These are phyloP conservation scores for Epinotia ramella DNA, from an alignment of 2,888 invertebrate genomes.

Conservation along the genomic window DNA sequence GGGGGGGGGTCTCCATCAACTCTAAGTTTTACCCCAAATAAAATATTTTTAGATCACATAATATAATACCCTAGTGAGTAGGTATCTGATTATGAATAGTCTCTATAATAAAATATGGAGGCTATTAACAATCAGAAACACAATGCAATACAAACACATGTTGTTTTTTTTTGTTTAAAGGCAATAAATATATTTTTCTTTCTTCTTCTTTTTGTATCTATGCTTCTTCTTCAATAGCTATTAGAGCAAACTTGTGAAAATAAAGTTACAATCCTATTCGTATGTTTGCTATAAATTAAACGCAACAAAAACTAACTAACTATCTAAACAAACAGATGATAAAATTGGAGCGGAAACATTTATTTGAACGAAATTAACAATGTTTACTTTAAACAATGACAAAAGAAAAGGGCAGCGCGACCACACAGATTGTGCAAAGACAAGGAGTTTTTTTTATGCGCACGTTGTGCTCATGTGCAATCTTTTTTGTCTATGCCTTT, in stretches of 20 bases:
- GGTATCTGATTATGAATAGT: too few species aligned
- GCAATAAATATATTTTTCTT: too few species aligned
- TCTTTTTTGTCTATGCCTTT: constrained; percentile 6
- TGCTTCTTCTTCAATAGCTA: not conserved
- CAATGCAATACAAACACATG: not conserved
- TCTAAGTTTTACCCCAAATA: too few species aligned
- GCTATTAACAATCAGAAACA: not conserved
- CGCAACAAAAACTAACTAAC: constrained; percentile 34
- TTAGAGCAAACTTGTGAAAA: constrained; percentile 4
- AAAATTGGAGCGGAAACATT: constrained; percentile 46
- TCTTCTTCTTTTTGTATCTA: too few species aligned
- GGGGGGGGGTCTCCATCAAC: too few species aligned
- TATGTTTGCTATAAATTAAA: constrained; percentile 35
- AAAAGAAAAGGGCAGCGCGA: constrained; percentile 56
- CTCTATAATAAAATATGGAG: too few species aligned
- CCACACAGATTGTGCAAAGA: constrained; percentile 72
- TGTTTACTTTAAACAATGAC: constrained; percentile 68
- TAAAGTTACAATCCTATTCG: not conserved
- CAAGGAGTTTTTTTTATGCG: constrained; percentile 35
- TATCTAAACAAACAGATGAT: constrained; percentile 19
- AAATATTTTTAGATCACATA: too few species aligned
- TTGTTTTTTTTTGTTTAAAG: too few species aligned
- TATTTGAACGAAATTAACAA: constrained; percentile 53
- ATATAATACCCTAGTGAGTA: too few species aligned
- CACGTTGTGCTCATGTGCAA: constrained; percentile 33